Evolutionary conservation across 2,797 vertebrate genomes (phyloP).

Genomic region (Balearica regulorum): DNA sequence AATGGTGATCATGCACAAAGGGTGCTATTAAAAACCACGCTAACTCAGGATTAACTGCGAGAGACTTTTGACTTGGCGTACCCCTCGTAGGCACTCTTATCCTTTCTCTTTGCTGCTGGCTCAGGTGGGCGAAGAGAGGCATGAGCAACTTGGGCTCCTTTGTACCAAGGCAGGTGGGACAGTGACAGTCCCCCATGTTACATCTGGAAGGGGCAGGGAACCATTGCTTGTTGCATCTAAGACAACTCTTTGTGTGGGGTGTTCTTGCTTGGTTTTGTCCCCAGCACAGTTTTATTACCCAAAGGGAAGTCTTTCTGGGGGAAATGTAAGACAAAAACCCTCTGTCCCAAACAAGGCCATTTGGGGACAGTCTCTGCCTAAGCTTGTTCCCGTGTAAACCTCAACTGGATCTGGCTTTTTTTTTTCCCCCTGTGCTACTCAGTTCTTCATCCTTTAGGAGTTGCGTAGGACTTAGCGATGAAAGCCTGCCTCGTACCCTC

Average conservation of each 20-base stretch:
- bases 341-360: background rate
- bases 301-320: background rate
- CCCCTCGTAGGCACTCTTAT: no score
- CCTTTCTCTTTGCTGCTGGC: background rate
- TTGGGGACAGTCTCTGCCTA: background rate
- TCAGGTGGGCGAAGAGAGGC: background rate
- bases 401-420: background rate
- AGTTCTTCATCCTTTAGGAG: background rate
- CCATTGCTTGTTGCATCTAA: fast-evolving
- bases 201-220: fast-evolving
- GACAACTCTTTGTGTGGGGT: background rate
- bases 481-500: background rate
- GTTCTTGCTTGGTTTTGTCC: background rate
- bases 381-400: background rate
- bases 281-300: background rate
- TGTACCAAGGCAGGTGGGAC: fast-evolving
- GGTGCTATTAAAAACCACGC: background rate
- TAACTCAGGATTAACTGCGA: background rate
- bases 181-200: background rate
- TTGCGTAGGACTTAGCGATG: background rate
- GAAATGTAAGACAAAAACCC: background rate
- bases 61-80: background rate
- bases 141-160: background rate
- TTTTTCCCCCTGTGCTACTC: background rate
- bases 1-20: fast-evolving